Percentiles rank a stretch among this genome's conserved stretches.
Conservation (phyloP, 2,888 invertebrate species). For the Drosophila nr. perissopoda region DNA sequence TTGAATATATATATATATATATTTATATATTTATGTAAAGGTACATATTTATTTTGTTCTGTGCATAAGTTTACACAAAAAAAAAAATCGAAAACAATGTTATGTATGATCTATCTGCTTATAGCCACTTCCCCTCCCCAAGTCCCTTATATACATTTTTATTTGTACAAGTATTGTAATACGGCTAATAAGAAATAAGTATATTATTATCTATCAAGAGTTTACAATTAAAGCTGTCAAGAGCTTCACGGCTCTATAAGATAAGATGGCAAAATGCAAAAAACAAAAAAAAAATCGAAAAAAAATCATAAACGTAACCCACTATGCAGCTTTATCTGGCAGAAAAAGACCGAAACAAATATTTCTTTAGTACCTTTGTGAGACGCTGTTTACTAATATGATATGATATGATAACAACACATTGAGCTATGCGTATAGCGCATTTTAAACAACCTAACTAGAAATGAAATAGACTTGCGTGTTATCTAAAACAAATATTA, state of each 20-base stretch:
- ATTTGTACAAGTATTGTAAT: slow-evolving; percentile 49
- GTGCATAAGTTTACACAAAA: slow-evolving; percentile 50
- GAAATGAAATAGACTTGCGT: slow-evolving; percentile 59
- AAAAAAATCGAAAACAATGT: slow-evolving; percentile 29
- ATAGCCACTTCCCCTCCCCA: slow-evolving; percentile 13
- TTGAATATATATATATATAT: slow-evolving; percentile 48
- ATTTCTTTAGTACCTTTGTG: slow-evolving; percentile 76
- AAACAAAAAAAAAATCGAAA: not conserved
- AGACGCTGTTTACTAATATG: slow-evolving; percentile 52
- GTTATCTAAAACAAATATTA: slow-evolving; percentile 74
- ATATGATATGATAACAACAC: slow-evolving; percentile 44
- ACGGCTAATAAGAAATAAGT: slow-evolving; percentile 32
- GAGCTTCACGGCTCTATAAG: slow-evolving; percentile 51
- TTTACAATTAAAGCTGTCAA: slow-evolving; percentile 48
- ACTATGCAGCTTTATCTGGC: slow-evolving; percentile 44
- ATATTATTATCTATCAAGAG: slow-evolving; percentile 25
- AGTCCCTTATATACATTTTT: slow-evolving; percentile 21
- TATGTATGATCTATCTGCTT: slow-evolving; percentile 43
- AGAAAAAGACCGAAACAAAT: slow-evolving; percentile 35
- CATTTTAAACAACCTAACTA: slow-evolving; percentile 63
- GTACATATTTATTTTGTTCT: slow-evolving; percentile 52
- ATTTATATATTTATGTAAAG: slow-evolving; percentile 22
- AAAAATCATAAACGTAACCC: slow-evolving; percentile 10
- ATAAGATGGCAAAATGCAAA: slow-evolving; percentile 27
- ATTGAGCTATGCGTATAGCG: slow-evolving; percentile 67